phyloP scores from a whole-genome alignment of 2,113 vertebrate species.

The Acinonyx jubatus region DNA sequence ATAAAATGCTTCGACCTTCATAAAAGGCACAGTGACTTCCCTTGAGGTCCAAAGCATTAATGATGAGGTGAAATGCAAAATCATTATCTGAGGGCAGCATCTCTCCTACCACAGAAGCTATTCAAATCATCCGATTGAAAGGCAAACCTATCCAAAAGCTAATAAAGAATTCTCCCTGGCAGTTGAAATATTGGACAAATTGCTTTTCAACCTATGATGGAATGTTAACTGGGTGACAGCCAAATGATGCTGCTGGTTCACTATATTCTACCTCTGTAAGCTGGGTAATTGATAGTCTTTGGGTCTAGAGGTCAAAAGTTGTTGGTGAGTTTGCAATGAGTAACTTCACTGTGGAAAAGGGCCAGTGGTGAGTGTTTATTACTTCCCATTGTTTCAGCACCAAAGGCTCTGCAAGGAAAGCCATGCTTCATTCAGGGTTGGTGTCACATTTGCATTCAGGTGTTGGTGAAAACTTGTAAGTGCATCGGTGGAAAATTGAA shows the following conservation, averaged over 20 bases:
- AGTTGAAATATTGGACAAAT: slow-evolving; percentile 62
- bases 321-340: not conserved
- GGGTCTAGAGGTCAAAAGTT: slow-evolving; percentile 3
- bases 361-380: not conserved
- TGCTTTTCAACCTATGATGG: not conserved
- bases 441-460: not conserved
- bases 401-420: not conserved
- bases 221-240: slow-evolving; percentile 40
- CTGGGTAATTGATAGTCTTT: slow-evolving; percentile 12
- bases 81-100: not conserved
- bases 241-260: slow-evolving; percentile 39
- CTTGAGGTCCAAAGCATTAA: slow-evolving; percentile 72
- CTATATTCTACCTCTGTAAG: not conserved
- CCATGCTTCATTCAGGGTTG: not conserved
- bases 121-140: slow-evolving; percentile 70
- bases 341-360: not conserved
- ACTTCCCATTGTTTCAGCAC: not conserved
- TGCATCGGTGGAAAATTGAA: not conserved
- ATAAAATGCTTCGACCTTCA: slow-evolving; percentile 78
- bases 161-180: slow-evolving; percentile 61
- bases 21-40: slow-evolving; percentile 70
- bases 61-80: slow-evolving; percentile 63
- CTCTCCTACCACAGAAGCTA: slow-evolving; percentile 55
- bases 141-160: slow-evolving; percentile 46
- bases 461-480: not conserved